These are phyloP conservation scores for Campoletis raptor DNA, from an alignment of 2,888 invertebrate species.

Conservation along the genomic window DNA sequence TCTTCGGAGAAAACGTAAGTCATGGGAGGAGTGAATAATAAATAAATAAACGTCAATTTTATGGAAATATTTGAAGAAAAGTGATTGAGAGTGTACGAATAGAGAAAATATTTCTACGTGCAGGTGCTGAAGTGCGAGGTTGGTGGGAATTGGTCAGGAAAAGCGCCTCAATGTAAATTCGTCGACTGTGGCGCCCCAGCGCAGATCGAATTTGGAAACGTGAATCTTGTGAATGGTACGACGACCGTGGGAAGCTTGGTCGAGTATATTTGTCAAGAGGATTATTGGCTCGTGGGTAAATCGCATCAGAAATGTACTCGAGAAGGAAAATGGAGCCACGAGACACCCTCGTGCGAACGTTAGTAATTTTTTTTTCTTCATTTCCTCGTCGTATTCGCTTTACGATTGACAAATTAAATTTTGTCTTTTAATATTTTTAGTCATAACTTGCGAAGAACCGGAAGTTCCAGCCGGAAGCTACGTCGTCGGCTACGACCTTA, in stretches of 20 bases:
- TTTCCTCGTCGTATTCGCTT: constrained; percentile 2
- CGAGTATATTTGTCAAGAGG: constrained; percentile 92
- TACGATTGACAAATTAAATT: no score
- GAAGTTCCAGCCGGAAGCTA: constrained; percentile 94
- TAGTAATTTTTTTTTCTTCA: constrained; percentile 78
- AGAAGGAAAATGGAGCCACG: constrained; percentile 95
- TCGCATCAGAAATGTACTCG: constrained; percentile 90
- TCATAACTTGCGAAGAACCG: constrained; percentile 94
- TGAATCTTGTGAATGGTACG: constrained; percentile 90
- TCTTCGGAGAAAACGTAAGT: constrained; percentile 92
- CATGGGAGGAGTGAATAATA: neutral
- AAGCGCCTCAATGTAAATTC: constrained; percentile 93
- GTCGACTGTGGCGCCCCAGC: constrained; percentile 95
- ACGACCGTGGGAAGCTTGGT: constrained; percentile 93
- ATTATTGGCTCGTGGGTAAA: constrained; percentile 93
- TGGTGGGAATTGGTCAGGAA: constrained; percentile 94
- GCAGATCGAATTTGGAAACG: constrained; percentile 91
- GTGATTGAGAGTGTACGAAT: neutral
- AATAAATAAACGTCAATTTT: neutral
- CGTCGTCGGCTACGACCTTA: constrained; percentile 95
- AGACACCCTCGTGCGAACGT: constrained; percentile 95
- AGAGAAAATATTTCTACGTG: no score
- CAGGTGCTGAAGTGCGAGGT: constrained; percentile 93
- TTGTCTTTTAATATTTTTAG: constrained; percentile 84
- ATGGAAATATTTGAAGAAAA: neutral